phyloP scores from a whole-genome alignment of 2,113 vertebrate species.

The Salvelinus fontinalis region DNA sequence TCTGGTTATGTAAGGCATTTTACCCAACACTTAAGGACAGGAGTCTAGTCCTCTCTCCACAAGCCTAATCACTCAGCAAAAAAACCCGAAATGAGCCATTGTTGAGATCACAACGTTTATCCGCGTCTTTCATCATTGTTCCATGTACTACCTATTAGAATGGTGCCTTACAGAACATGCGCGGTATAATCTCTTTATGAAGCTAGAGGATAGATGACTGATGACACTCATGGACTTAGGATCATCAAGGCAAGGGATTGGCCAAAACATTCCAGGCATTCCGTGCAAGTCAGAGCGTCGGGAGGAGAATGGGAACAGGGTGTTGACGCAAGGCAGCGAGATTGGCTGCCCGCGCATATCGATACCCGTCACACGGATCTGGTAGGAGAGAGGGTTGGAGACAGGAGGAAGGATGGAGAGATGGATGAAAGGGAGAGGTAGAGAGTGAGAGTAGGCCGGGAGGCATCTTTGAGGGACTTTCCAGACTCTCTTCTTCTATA shows the following conservation, averaged over 20 bases:
- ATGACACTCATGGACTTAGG: constrained; percentile 2
- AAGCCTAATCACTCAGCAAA: too few relatives aligned
- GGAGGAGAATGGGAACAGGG: neutral
- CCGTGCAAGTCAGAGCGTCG: neutral
- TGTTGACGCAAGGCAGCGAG: too few relatives aligned
- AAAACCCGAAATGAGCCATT: too few relatives aligned
- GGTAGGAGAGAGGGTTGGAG: constrained; percentile 3
- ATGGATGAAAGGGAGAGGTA: constrained; percentile 10
- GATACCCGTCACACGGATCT: constrained; percentile 34
- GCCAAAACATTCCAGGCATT: constrained; percentile 7
- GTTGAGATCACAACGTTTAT: too few relatives aligned
- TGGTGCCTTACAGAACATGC: too few relatives aligned
- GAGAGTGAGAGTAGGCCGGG: constrained; percentile 41
- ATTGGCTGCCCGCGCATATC: neutral
- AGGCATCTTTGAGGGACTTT: constrained; percentile 61
- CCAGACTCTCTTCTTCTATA: constrained; percentile 46
- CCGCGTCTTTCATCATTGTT: too few relatives aligned
- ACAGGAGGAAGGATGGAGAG: neutral
- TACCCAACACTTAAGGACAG: too few relatives aligned
- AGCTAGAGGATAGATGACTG: neutral
- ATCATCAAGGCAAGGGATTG: neutral
- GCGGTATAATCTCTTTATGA: neutral
- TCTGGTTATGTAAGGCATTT: neutral
- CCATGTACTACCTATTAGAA: too few relatives aligned
- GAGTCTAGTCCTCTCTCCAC: too few relatives aligned